Percentiles rank a stretch among this genome's conserved stretches.
These are phyloP conservation scores for Ammodytes marinus DNA, from an alignment of 2,113 vertebrate genomes.

Conservation along the genomic window DNA sequence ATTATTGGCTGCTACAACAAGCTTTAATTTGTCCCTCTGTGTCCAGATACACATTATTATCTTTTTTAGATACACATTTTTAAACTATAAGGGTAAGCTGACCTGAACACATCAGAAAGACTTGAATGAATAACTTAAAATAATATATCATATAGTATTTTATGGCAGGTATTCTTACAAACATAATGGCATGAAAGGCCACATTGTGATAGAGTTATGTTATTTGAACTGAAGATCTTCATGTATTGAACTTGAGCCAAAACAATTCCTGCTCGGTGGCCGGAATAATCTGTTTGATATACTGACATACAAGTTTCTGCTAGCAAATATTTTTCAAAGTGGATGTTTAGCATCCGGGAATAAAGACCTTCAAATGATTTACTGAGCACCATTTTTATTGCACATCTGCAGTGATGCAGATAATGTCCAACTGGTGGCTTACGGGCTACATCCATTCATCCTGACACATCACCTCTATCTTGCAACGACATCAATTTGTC, in stretches of 20 bases:
- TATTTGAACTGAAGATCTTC: not conserved
- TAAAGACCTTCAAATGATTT: conserved; percentile 47
- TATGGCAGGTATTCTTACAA: not conserved
- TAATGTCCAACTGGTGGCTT: conserved; percentile 42
- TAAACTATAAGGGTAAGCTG: not conserved
- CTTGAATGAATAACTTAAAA: too few species aligned
- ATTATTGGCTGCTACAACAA: too few species aligned
- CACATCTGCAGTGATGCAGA: conserved; percentile 59
- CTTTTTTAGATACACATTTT: not conserved
- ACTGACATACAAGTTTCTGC: not conserved
- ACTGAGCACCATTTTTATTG: conserved; percentile 39
- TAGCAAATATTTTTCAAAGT: conserved; percentile 23
- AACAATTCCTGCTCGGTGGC: not conserved
- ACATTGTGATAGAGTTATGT: not conserved
- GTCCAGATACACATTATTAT: too few species aligned
- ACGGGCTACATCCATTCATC: conserved; percentile 33
- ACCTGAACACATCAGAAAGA: not conserved
- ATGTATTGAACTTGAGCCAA: not conserved
- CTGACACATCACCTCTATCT: conserved; percentile 14
- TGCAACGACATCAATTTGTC: conserved; percentile 20
- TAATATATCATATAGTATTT: too few species aligned
- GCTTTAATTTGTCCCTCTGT: too few species aligned
- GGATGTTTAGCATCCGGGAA: not conserved
- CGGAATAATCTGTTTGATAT: conserved; percentile 14
- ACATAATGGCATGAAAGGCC: not conserved